Percentiles rank a stretch among this genome's conserved stretches.
Conservation (phyloP, 2,888 invertebrate genomes). For the Harpagoxenus sublaevis region DNA sequence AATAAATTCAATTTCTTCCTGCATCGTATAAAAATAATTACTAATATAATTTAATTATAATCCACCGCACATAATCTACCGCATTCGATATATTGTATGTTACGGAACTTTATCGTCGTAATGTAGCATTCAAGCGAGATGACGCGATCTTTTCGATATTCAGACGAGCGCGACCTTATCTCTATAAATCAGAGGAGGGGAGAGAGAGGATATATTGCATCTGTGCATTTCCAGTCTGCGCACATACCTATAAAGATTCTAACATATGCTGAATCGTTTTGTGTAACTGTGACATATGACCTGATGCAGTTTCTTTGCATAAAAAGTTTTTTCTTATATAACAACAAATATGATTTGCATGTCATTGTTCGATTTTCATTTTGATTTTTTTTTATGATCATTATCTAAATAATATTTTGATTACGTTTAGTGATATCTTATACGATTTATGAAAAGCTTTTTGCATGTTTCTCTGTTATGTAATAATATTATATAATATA, state of each 20-base stretch:
- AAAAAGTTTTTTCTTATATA: background rate
- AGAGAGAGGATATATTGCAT: slow-evolving; percentile 26
- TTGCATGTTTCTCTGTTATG: too few species aligned
- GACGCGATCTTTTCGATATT: slow-evolving; percentile 31
- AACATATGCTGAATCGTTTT: slow-evolving; percentile 41
- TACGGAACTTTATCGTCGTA: slow-evolving; percentile 19
- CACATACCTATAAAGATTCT: slow-evolving; percentile 4
- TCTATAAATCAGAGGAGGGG: slow-evolving; percentile 4
- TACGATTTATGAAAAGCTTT: too few species aligned
- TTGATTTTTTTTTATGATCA: background rate
- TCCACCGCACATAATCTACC: background rate
- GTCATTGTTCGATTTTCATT: background rate
- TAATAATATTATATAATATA: too few species aligned
- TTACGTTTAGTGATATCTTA: too few species aligned
- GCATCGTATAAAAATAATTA: background rate
- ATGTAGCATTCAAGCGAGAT: slow-evolving; percentile 13
- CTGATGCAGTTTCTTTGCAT: background rate
- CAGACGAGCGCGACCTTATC: slow-evolving; percentile 28
- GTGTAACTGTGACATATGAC: slow-evolving; percentile 7
- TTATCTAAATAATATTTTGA: slow-evolving; percentile 57
- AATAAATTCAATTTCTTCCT: background rate
- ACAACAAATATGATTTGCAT: background rate
- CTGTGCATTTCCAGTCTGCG: slow-evolving; percentile 9
- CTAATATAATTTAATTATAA: background rate
- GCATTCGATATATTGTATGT: background rate